Evolutionary conservation across 1,140 invertebrate species (phyloP), one percentile per base, ranked within the genome.

Genomic region (Ylistrum balloti): DNA sequence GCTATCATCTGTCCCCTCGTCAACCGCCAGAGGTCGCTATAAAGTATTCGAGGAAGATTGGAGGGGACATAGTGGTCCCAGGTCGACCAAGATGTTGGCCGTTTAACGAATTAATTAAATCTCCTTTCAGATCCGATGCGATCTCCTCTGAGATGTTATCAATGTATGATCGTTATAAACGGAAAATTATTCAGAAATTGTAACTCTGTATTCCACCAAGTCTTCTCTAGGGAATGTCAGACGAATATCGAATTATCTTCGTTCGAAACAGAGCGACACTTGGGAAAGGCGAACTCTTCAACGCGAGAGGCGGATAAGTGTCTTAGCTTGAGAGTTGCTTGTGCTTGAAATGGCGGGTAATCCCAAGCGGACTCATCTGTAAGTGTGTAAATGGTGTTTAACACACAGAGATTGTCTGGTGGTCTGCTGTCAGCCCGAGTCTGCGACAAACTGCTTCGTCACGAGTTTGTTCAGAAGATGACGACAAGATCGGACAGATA

Each of bases 91-190:
- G 56, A 74, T 74, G 56, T 74, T n/a, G 56, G 56, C n/a, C 56
- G 22, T 74, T 74, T 74, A 74, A 74, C 56, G 56, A 74, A 74
- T 74, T 74, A 74, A 74, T 74, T n/a, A 74, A 74, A 74, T 74
- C 56, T 17, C 56, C 7, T 17, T 74, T 7, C 56, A 74, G 9
- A 74, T 74, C 56, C 9, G 56, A 74, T 74, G 56, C 56, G 28
- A 74, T 74, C 56, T 74, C 56, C 22, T 74, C 56, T 22, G 56
- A 74, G 56, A 74, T 74, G n/a, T 28, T 74, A 74, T 74, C 56
- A n/a, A 74, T 74, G 56, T 74, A 74, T 74, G 56, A 74, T 74
- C 56, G n/a, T 74, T 74, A 74, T 74, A 74, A 74, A 74, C 56
- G 56, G 56, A 74, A 74, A 74, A 74, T 74, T 74, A 74, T 74